These are phyloP conservation scores for Acipenser transmontanus DNA, from an alignment of 2,797 vertebrate genomes.

Conservation along the genomic window DNA sequence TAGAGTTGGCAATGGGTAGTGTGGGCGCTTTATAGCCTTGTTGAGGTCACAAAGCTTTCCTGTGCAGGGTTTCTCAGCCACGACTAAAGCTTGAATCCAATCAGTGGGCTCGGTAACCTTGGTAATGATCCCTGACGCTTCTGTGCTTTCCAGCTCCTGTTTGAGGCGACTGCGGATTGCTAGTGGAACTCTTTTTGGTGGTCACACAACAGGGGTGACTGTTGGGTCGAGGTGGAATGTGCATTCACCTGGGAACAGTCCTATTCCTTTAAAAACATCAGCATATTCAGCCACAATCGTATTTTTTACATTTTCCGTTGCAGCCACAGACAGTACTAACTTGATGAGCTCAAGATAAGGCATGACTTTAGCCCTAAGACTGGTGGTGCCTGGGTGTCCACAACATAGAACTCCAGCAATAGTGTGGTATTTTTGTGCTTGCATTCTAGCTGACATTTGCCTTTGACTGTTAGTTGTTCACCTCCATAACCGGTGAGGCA, in stretches of 20 bases:
- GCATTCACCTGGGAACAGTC: slow-evolving; percentile 21
- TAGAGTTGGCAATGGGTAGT: too few species aligned
- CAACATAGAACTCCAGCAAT: slow-evolving; percentile 4
- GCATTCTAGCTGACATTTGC: slow-evolving; percentile 13
- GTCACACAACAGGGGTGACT: too few species aligned
- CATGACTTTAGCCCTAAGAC: slow-evolving; percentile 19
- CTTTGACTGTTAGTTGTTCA: slow-evolving; percentile 9
- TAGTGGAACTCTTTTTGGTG: too few species aligned
- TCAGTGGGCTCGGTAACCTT: too few species aligned
- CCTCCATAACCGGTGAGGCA: slow-evolving; percentile 9
- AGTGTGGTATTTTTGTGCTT: slow-evolving; percentile 6
- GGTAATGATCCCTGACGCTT: too few species aligned
- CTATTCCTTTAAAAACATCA: slow-evolving; percentile 17
- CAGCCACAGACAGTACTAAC: slow-evolving; percentile 1
- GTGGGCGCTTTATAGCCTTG: too few species aligned
- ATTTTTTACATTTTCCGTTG: not conserved
- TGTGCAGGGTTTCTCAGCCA: too few species aligned
- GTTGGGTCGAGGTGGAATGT: slow-evolving; percentile 12
- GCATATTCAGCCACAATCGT: slow-evolving; percentile 7
- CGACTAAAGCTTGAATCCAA: too few species aligned
- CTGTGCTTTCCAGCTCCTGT: too few species aligned
- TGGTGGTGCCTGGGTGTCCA: slow-evolving; percentile 16
- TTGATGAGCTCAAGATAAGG: slow-evolving; percentile 7
- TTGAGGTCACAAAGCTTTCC: too few species aligned
- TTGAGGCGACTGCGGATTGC: too few species aligned